Evolutionary conservation across 2,888 invertebrate species (phyloP).

Genomic region (Agriopis leucophaearia): DNA sequence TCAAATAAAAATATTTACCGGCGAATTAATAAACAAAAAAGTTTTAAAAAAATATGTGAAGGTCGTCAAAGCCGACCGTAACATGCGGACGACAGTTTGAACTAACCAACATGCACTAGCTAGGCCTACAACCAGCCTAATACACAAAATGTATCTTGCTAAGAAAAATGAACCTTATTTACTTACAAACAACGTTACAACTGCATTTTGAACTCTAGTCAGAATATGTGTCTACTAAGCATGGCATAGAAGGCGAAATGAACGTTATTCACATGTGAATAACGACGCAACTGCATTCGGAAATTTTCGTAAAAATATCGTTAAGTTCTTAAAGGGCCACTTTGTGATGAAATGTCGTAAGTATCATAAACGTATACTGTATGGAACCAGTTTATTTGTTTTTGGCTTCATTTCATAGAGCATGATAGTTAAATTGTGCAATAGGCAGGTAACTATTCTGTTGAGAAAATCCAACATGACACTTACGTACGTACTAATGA

Average conservation of each 20-base stretch:
- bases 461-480: neutral
- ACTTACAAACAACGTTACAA: slow-evolving; percentile 2
- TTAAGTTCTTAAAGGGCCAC: neutral
- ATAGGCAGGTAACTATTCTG: neutral
- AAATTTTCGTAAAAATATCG: neutral
- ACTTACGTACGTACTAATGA: too few species aligned
- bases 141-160: slow-evolving; percentile 9
- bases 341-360: neutral
- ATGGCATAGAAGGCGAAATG: neutral
- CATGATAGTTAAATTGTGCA: slow-evolving; percentile 5
- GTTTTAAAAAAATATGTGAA: neutral
- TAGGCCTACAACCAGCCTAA: slow-evolving; percentile 14
- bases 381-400: neutral
- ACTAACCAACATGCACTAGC: slow-evolving; percentile 30
- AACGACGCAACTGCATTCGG: neutral
- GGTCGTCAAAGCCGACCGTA: slow-evolving; percentile 22
- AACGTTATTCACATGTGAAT: neutral
- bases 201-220: slow-evolving; percentile 1
- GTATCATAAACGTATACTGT: neutral
- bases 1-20: slow-evolving; percentile 4
- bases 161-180: slow-evolving; percentile 10
- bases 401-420: slow-evolving; percentile 2
- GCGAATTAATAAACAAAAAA: neutral
- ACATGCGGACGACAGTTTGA: slow-evolving; percentile 25
- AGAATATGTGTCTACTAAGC: neutral